A percentile compares a stretch with the other conserved stretches of the same genome.
Evolutionary conservation across 2,888 invertebrate species (phyloP).

Genomic region (Macrophya alboannulata): DNA sequence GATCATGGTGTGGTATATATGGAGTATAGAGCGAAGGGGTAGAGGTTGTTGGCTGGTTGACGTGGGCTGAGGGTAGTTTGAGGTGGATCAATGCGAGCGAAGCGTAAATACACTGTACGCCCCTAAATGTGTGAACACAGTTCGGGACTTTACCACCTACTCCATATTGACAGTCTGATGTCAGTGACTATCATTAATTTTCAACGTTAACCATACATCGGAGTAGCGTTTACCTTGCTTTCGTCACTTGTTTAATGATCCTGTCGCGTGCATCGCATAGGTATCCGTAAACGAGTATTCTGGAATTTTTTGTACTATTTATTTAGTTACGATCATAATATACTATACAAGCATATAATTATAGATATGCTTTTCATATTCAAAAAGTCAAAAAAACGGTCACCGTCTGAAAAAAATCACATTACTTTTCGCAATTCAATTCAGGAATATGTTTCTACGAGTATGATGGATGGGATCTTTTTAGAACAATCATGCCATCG

Average conservation of each 20-base stretch:
- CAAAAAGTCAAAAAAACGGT: not conserved
- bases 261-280: conserved; percentile 25
- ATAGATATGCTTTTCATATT: not conserved
- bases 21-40: conserved; percentile 55
- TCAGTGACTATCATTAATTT: conserved; percentile 56
- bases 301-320: not conserved
- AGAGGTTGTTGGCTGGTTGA: conserved; percentile 55
- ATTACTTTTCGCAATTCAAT: not conserved
- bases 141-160: conserved; percentile 42
- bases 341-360: not conserved
- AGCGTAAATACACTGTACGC: conserved; percentile 60
- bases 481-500: not conserved
- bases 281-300: not conserved
- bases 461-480: not conserved
- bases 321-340: not conserved
- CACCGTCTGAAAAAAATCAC: not conserved
- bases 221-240: not conserved
- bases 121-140: conserved; percentile 57
- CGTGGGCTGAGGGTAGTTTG: conserved; percentile 51
- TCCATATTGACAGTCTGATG: conserved; percentile 52
- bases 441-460: not conserved
- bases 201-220: conserved; percentile 20
- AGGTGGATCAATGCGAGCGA: conserved; percentile 57
- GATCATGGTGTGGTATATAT: conserved; percentile 38
- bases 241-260: conserved; percentile 42